Evolutionary conservation across 2,113 vertebrate genomes (phyloP).

Genomic region (Garra rufa): DNA sequence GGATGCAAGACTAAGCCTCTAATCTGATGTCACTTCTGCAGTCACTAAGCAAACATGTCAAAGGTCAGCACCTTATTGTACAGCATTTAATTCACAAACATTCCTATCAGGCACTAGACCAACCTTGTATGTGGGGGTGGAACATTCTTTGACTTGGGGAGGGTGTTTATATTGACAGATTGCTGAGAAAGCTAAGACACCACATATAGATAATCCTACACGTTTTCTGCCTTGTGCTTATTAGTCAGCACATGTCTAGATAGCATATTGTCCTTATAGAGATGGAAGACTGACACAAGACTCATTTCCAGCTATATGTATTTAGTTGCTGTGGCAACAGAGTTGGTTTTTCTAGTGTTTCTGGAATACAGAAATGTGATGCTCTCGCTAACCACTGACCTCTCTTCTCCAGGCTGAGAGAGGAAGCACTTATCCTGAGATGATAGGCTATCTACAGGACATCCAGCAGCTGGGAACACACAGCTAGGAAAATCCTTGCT

Average conservation of each 20-base stretch:
- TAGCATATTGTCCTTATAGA: slow-evolving; percentile 22
- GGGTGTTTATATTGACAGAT: slow-evolving; percentile 44
- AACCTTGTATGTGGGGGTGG: background rate
- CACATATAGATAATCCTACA: background rate
- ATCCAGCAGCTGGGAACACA: slow-evolving; percentile 63
- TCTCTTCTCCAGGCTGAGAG: slow-evolving; percentile 58
- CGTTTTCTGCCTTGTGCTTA: background rate
- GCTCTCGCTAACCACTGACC: slow-evolving; percentile 42
- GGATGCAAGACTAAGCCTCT: background rate
- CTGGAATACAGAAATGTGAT: slow-evolving; percentile 46
- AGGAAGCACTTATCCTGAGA: slow-evolving; percentile 59
- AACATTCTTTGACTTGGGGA: background rate
- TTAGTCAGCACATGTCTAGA: background rate
- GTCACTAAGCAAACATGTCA: slow-evolving; percentile 17
- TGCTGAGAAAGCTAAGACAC: slow-evolving; percentile 45
- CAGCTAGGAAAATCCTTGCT: slow-evolving; percentile 56
- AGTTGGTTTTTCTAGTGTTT: background rate
- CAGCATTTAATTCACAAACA: slow-evolving; percentile 1
- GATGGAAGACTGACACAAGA: background rate
- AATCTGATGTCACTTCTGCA: background rate
- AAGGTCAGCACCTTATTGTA: background rate
- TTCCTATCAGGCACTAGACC: background rate
- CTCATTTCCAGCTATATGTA: background rate
- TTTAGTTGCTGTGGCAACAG: slow-evolving; percentile 60
- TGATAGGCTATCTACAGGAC: slow-evolving; percentile 59